Evolutionary conservation across 2,797 vertebrate species (phyloP).

Genomic region (Gymnothorax javanicus): DNA sequence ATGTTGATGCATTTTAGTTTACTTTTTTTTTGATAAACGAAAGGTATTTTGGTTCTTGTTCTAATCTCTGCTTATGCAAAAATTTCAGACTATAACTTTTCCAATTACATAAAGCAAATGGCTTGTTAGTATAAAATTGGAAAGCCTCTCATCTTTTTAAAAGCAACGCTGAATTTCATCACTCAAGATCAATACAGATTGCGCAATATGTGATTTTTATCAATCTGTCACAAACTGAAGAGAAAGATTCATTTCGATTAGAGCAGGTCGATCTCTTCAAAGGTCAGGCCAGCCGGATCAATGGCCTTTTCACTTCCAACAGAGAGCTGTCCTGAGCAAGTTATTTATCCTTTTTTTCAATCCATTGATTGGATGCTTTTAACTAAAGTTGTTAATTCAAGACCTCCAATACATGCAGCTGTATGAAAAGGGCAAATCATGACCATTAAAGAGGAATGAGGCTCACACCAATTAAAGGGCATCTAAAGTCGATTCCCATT

Average conservation of each 20-base stretch:
- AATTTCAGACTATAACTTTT: too few relatives aligned
- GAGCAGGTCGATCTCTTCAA: neutral
- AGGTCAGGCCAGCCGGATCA: neutral
- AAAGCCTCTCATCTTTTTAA: neutral
- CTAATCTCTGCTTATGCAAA: too few relatives aligned
- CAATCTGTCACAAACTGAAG: neutral
- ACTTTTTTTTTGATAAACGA: too few relatives aligned
- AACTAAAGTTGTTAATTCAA: neutral
- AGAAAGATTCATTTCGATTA: neutral
- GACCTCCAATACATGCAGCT: neutral
- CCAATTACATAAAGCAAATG: too few relatives aligned
- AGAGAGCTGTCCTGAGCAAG: neutral
- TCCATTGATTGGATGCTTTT: neutral
- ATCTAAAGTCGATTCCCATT: too few relatives aligned
- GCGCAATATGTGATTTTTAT: neutral
- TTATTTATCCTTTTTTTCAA: conserved; percentile 6
- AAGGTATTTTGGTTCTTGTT: too few relatives aligned
- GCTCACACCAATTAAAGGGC: neutral
- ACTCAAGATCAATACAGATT: neutral
- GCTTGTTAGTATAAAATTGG: neutral
- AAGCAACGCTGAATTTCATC: neutral
- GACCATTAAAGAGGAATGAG: neutral
- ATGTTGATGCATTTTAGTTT: too few relatives aligned
- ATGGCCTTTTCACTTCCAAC: neutral
- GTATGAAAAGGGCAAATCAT: neutral